Evolutionary conservation across 1,140 invertebrate genomes (phyloP).

Genomic region (Asobara japonica): DNA sequence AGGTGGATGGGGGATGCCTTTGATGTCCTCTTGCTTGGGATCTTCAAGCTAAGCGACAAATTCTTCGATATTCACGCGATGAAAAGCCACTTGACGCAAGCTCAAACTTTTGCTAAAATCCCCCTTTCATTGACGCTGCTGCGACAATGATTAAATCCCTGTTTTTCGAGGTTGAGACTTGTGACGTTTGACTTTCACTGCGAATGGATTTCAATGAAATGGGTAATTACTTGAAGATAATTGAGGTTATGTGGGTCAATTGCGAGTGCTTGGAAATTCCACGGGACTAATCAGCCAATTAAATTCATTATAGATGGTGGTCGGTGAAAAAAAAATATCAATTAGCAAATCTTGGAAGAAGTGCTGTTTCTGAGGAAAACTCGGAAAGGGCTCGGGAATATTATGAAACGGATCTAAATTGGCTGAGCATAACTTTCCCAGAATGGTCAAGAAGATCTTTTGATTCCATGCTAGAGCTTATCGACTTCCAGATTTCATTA

Average conservation of each 20-base stretch:
- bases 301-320: neutral
- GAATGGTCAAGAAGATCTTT: too few relatives aligned
- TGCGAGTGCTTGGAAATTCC: neutral
- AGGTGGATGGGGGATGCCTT: conserved; percentile 48
- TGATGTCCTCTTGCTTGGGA: conserved; percentile 58
- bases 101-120: conserved; percentile 39
- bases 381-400: too few relatives aligned
- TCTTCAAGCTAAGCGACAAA: conserved; percentile 62
- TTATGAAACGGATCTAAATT: too few relatives aligned
- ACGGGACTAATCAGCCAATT: neutral
- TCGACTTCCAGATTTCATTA: too few relatives aligned
- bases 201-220: neutral
- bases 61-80: conserved; percentile 66
- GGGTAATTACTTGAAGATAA: neutral
- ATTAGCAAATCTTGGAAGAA: too few relatives aligned
- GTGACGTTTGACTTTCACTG: conserved; percentile 3
- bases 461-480: too few relatives aligned
- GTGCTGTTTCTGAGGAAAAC: too few relatives aligned
- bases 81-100: conserved; percentile 58
- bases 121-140: neutral
- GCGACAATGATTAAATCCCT: neutral
- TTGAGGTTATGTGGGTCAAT: neutral
- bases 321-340: too few relatives aligned
- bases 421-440: too few relatives aligned
- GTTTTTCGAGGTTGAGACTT: neutral